Evolutionary conservation across 2,797 vertebrate genomes (phyloP).

Genomic region (Choloepus didactylus): DNA sequence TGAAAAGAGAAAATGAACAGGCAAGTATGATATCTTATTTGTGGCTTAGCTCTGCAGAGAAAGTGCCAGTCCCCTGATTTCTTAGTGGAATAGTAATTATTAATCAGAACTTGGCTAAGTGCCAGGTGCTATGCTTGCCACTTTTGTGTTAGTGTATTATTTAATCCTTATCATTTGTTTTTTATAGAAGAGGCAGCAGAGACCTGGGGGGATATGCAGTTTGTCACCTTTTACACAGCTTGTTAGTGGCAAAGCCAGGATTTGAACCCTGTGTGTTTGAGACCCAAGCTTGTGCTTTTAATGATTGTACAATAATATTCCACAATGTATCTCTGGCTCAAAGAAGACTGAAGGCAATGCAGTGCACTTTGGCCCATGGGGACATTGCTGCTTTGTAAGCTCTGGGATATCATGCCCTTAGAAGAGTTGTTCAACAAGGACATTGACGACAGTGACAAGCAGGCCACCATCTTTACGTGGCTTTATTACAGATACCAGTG

Average conservation of each 20-base stretch:
- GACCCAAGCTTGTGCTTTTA: background rate
- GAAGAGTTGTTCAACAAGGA: background rate
- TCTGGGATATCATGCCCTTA: background rate
- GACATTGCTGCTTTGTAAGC: background rate
- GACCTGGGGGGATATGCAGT: background rate
- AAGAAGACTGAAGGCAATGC: background rate
- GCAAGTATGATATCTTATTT: background rate
- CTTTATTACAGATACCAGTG: background rate
- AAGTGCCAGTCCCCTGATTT: background rate
- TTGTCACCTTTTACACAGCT: background rate
- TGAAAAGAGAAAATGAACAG: background rate
- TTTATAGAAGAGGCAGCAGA: constrained; percentile 15
- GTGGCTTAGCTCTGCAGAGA: background rate
- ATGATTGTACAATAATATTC: background rate
- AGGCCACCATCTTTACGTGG: background rate
- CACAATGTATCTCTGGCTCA: background rate
- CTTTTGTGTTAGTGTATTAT: background rate
- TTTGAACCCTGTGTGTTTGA: background rate
- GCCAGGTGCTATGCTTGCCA: background rate
- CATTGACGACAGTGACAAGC: background rate
- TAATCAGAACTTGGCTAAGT: background rate
- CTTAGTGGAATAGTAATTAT: background rate
- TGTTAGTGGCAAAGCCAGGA: background rate
- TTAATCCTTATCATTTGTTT: background rate
- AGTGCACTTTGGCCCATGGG: background rate